Base-by-base conservation (phyloP, 2,888 invertebrate species). In the Saturnia pavonia region DNA sequence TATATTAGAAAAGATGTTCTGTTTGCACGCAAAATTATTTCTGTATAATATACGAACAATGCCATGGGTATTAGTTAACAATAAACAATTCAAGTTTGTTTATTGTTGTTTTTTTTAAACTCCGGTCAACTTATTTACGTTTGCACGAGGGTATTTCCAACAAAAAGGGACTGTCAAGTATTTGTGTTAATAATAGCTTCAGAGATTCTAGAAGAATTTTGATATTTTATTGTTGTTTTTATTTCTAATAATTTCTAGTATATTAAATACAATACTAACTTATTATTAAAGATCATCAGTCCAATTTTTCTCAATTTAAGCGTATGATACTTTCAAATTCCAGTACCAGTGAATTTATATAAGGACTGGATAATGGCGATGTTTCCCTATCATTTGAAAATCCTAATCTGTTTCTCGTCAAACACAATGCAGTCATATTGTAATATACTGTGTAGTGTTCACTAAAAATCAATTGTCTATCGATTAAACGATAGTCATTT, bases 81-180 rank as follows among this genome's bases (percentile, higher is more conserved):
- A 54, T 54, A 54, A n/a, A 54, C 22, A n/a, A 22, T 9, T 9
- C 12, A 22, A 22, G 22, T n/a, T 54, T 11, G 7, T 2, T 22
- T n/a, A 54, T 54, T 22, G 9, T n/a, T 11, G 9, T 54, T n/a
- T 54, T 54, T 54, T 54, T 8, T 54, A 73, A 73, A 54, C 11
- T 9, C 82, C 84, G 84, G 83, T 85, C 84, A 70, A 69, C 71
- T 71, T 77, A 81, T 51, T 54, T 54, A 80, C 81, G 80, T 81
- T 78, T 71, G 71, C 74, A 14, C 70, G 63, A 69, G 83, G 82
- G 80, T 76, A 78, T 80, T 80, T 84, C 84, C 79, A 27, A 78
- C 75, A 84, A 85, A 86, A 85, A 83, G 74, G 82, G 82, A 85
- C 84, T 85, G 68, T 63, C 80, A 82, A 80, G 82, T 81, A 43